Evolutionary conservation across 2,888 invertebrate genomes (phyloP).

Genomic region (Agrochola macilenta): DNA sequence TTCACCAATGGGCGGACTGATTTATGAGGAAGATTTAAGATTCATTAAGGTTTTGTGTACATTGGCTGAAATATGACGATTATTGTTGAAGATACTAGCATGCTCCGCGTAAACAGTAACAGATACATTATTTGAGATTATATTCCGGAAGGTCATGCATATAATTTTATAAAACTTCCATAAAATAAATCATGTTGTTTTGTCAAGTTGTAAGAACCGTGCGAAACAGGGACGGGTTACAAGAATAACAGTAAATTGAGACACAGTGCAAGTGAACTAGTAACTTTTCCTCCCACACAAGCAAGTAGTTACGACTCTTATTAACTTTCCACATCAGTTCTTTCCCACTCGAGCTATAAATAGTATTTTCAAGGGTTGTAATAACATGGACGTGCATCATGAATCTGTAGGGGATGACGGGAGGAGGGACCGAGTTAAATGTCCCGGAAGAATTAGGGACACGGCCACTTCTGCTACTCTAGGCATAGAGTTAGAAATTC

Average conservation of each 20-base stretch:
- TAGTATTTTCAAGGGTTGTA: constrained; percentile 56
- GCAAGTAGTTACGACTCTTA: constrained; percentile 7
- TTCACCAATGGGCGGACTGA: too few species aligned
- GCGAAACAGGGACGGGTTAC: neutral
- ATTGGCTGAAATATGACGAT: too few species aligned
- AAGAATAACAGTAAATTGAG: too few species aligned
- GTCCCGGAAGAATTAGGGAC: constrained; percentile 71
- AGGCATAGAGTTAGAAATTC: neutral
- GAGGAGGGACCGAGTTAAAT: constrained; percentile 65
- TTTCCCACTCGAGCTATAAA: constrained; percentile 37
- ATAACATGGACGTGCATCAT: constrained; percentile 56
- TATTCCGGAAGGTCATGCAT: neutral
- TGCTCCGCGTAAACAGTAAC: too few species aligned
- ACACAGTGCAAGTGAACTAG: neutral
- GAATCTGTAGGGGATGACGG: constrained; percentile 59
- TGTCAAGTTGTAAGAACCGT: too few species aligned
- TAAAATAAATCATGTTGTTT: neutral
- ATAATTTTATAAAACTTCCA: neutral
- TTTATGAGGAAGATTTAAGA: too few species aligned
- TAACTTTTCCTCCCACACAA: neutral
- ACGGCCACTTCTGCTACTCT: constrained; percentile 54
- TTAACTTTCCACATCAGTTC: constrained; percentile 36
- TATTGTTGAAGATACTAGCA: too few species aligned
- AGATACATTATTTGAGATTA: too few species aligned
- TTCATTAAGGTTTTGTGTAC: too few species aligned